Evolutionary conservation across 2,113 vertebrate genomes (phyloP), one percentile per base, ranked within the genome.

Genomic region (Lontra canadensis): DNA sequence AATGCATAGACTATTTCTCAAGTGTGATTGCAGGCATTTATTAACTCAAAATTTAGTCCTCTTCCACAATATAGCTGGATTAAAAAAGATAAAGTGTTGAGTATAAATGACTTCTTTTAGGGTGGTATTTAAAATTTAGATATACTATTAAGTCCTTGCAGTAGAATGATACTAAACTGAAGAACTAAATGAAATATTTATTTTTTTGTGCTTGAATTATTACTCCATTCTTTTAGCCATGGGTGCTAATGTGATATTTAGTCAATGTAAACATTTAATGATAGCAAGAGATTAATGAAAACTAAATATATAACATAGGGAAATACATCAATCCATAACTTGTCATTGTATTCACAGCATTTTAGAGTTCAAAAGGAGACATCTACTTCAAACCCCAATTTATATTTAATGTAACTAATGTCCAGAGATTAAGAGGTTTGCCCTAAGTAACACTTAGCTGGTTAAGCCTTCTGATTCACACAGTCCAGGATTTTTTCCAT

Each of bases 391-490:
- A 92, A 69, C 1, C 7, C 7, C 1, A 85, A 42, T 71, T 63
- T 81, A 59, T 61, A 84, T 83, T 95, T n/a, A 76, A 88, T 47
- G 9, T 81, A 76, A 39, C 11, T 81, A 52, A 39, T 94, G 4
- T 65, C 55, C 31, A 80, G 39, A 91, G 39, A 90, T 94, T 47
- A 85, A 94, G 34, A 90, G 36, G 73, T 88, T 96, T 80, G 47
- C 14, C 6, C 26, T 52, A 86, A 73, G 3, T 63, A 57, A 88
- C 59, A 80, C 18, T 29, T 57, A 87, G 7, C 65, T 86, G n/a
- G 8, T 73, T 81, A 65, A 34, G 31, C 29, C 52, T 96, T 94
- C 29, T 89, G 49, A 90, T 82, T 90, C 52, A 55, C 12, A 80
- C 25, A 87, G 10, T 87, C 42, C 14, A 76, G 20, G 59, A 65